Evolutionary conservation across 2,888 invertebrate genomes (phyloP).

Genomic region (Limnephilus marmoratus): DNA sequence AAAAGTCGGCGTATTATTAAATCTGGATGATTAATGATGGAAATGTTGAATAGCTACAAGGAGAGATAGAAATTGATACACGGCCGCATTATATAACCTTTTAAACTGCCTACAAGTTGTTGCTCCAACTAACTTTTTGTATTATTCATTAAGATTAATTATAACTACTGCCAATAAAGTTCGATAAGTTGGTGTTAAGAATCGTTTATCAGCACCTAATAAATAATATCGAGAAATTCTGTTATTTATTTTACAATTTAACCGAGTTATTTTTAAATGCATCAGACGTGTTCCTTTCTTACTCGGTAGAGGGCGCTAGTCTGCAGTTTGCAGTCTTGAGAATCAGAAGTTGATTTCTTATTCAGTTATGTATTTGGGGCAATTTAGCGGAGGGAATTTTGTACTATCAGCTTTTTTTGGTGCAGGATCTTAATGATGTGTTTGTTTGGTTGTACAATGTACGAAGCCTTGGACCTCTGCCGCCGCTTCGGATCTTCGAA

Average conservation of each 20-base stretch:
- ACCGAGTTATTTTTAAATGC: not conserved
- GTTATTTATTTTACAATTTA: not conserved
- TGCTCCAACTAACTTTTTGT: not conserved
- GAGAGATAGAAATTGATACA: not conserved
- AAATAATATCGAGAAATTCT: not conserved
- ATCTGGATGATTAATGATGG: not conserved
- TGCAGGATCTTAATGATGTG: constrained; percentile 29
- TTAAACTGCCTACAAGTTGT: not conserved
- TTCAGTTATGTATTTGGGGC: constrained; percentile 64
- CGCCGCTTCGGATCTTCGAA: not conserved
- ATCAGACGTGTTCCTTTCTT: not conserved
- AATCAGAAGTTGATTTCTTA: constrained; percentile 2
- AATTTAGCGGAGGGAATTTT: constrained; percentile 57
- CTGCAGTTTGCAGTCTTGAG: not conserved
- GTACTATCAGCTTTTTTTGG: constrained; percentile 7
- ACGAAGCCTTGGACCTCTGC: not conserved
- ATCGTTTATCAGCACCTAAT: not conserved
- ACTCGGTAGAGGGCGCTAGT: constrained; percentile 6
- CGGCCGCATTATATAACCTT: not conserved
- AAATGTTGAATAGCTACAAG: not conserved
- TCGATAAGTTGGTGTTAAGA: not conserved
- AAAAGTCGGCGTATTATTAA: not conserved
- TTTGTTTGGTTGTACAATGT: constrained; percentile 24
- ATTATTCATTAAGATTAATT: not conserved
- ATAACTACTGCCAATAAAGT: not conserved